phyloP scores from a whole-genome alignment of 2,888 invertebrate genomes.

The Vandiemenella viatica region DNA sequence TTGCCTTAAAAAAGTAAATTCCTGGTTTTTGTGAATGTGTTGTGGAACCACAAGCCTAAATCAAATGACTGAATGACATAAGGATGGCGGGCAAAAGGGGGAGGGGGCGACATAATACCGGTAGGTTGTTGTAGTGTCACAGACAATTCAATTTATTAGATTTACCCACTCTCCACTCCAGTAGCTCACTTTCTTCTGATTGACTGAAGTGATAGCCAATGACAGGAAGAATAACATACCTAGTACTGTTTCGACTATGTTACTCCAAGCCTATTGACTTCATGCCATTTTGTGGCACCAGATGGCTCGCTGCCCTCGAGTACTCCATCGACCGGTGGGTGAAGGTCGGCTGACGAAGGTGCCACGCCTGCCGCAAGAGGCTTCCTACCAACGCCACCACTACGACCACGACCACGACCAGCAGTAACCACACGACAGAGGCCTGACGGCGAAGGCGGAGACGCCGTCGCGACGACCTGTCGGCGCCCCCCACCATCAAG shows the following conservation, averaged over 20 bases:
- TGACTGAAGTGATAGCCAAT: background rate
- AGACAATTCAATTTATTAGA: too few relatives aligned
- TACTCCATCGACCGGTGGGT: constrained; percentile 85
- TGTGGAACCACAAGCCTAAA: too few relatives aligned
- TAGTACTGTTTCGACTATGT: too few relatives aligned
- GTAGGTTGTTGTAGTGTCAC: too few relatives aligned
- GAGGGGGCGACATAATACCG: too few relatives aligned
- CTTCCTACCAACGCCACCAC: background rate
- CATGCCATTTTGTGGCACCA: constrained; percentile 29
- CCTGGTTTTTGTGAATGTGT: too few relatives aligned
- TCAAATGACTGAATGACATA: too few relatives aligned
- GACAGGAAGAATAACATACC: background rate
- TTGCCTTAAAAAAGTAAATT: too few relatives aligned
- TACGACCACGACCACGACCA: background rate
- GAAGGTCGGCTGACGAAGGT: constrained; percentile 23
- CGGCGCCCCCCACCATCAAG: too few relatives aligned
- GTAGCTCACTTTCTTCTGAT: background rate
- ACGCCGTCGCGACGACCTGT: background rate
- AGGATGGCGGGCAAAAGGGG: too few relatives aligned
- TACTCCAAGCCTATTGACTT: too few relatives aligned
- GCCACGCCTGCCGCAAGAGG: constrained; percentile 4
- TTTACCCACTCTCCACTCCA: too few relatives aligned
- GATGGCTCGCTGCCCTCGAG: constrained; percentile 87
- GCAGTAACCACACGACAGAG: background rate
- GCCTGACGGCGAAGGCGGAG: background rate